Base-by-base conservation (phyloP, 2,888 invertebrate genomes). In the Polydrusus cervinus region DNA sequence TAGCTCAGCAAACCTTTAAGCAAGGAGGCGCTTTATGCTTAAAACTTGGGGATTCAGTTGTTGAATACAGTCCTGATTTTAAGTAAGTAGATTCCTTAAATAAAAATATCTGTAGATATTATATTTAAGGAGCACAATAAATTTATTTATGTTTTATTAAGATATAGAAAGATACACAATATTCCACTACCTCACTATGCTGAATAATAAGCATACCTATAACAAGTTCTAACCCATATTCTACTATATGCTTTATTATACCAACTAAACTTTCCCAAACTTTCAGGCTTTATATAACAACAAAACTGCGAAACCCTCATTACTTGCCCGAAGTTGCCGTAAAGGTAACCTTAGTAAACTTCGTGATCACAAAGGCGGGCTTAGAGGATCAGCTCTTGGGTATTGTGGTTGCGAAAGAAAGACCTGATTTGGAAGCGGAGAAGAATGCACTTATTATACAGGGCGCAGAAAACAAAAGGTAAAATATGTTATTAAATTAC, bases 311-410 rank as follows among this genome's bases (percentile, higher is more conserved):
- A 20, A 98, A 97, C 88, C 98, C 98, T 0, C 97, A 97, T 87
- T 98, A 97, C 85, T 87, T 97, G 69, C 97, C 98, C 0, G 98
- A 98, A 88, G 92, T 97, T 7, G 95, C 97, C 0, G 97, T 97
- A 0, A 96, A 97, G 86, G 94, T 95, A 7, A 95, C 97, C 0
- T 85, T 98, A 20, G 90, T 98, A 2, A 97, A 97, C 88, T 98
- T 98, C 84, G 95, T 96, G 94, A 93, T 98, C 80, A 97, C 97
- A 5, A 91, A 92, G 51, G 93, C 93, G 69, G 98, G 98, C 0
- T 88, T 98, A 34, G 93, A 96, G 87, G 97, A 97, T 84, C 97
- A 98, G 85, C 86, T 98, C 60, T 87, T 98, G 72, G 94, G 96
- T 10, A 94, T 97, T 49, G 96, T 97, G 0, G 97, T 97, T 1